Conservation (phyloP, 1,140 invertebrate species). For the Drosophila aff. region DNA sequence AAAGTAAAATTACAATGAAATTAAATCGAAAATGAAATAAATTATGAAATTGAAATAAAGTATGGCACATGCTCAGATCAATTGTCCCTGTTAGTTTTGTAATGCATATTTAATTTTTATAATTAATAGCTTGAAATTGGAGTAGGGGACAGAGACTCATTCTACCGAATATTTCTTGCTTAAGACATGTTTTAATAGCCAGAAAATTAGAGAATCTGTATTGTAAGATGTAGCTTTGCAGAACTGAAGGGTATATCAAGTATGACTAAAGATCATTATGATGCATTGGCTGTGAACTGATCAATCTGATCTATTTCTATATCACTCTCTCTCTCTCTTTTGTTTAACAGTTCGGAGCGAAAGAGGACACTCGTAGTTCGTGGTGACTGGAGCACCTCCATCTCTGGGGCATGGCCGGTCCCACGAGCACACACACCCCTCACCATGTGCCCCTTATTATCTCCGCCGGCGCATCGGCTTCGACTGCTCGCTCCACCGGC, state of each 20-base stretch:
- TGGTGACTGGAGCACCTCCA: neutral
- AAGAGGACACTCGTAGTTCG: constrained; percentile 25
- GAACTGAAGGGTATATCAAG: neutral
- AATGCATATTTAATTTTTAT: too few species aligned
- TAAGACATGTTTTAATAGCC: neutral
- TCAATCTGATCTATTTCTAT: neutral
- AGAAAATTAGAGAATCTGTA: neutral
- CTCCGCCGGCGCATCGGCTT: constrained; percentile 40
- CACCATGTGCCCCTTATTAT: constrained; percentile 37
- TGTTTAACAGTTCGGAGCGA: neutral
- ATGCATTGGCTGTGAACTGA: neutral
- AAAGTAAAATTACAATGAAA: too few species aligned
- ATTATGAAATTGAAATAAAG: too few species aligned
- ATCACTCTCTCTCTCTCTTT: neutral
- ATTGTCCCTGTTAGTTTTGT: too few species aligned
- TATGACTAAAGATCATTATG: neutral
- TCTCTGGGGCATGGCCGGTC: neutral
- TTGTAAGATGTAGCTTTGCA: neutral
- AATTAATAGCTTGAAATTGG: neutral
- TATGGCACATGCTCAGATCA: too few species aligned
- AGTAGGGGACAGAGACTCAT: too few species aligned
- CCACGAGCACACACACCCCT: neutral
- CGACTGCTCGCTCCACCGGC: constrained; percentile 11
- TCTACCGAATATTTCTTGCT: neutral
- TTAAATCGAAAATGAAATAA: too few species aligned